These are phyloP conservation scores for Notocelia uddmanniana DNA, from an alignment of 2,888 invertebrate genomes.

Conservation along the genomic window DNA sequence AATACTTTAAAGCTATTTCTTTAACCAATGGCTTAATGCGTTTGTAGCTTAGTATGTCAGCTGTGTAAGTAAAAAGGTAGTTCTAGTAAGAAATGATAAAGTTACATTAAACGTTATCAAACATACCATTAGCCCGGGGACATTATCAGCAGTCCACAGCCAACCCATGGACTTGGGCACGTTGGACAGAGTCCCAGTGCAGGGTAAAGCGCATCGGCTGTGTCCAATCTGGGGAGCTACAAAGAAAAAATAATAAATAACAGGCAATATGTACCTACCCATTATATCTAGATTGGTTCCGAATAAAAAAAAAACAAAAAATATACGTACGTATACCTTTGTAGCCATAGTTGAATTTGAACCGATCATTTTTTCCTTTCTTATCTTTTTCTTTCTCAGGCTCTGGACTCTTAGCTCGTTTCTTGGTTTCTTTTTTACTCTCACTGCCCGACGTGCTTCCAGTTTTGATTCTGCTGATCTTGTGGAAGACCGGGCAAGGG, in stretches of 20 bases:
- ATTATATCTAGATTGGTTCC: not conserved
- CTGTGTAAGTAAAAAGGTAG: no score
- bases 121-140: constrained; percentile 75
- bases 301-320: constrained; percentile 48
- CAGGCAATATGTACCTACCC: not conserved
- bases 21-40: no score
- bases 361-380: constrained; percentile 69
- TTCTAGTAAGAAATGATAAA: no score
- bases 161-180: constrained; percentile 83
- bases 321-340: constrained; percentile 82
- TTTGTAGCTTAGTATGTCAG: no score
- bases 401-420: constrained; percentile 60
- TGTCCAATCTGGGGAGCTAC: constrained; percentile 80
- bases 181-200: constrained; percentile 63
- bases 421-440: constrained; percentile 55
- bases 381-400: constrained; percentile 69
- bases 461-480: constrained; percentile 66
- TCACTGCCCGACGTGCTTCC: constrained; percentile 69
- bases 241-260: constrained; percentile 47
- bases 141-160: constrained; percentile 77
- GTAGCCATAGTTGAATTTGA: constrained; percentile 80
- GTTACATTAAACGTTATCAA: no score
- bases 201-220: constrained; percentile 69
- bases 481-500: constrained; percentile 77
- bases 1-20: no score